Evolutionary conservation across 2,113 vertebrate species (phyloP), one percentile per base, ranked within the genome.

Genomic region (Triplophysa dalaica): DNA sequence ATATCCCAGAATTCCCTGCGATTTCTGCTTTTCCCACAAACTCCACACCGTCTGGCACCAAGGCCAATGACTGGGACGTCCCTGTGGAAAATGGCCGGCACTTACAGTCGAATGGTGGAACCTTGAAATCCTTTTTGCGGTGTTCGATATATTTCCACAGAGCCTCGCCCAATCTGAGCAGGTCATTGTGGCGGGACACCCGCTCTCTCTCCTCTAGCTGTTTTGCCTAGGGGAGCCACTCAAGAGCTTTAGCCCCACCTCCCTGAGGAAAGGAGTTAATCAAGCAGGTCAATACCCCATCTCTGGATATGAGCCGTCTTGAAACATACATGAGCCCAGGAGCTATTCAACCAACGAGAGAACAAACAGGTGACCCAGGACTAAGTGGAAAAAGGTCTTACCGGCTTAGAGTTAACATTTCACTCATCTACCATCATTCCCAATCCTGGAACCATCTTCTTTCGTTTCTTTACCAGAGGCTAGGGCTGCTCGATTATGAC

Each of bases 241-340:
- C 22, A 69, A 68, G 84, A 86, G 90, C 85, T 88, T 86, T 85
- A 88, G 75, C 74, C 85, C 80, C 4, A 13, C 63, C 77, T 91
- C 87, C 83, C 83, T 76, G 77, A 85, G 88, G 88, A 86, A 87
- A 86, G 26, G 84, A 88, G 89, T 87, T 89, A 87, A 89, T 89
- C 87, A 84, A 83, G 88, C 82, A 82, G 77, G 89, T 92, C 90
- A 89, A 92, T 92, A 90, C 74, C 56, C 67, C 74, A 78, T 78
- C 77, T 48, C 75, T 8, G 0, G 87, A 88, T 86, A 82, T 83
- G 84, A 88, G 76, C 56, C 70, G 82, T 83, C 82, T 87, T 93
- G 89, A 91, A 92, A 92, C 88, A 90, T 91, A 90, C 87, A 92
- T 92, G 91, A 93, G 89, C 82, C 80, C 85, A 81, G 78, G 89